These are phyloP conservation scores for Pomatorhinus ruficollis DNA, from an alignment of 2,113 vertebrate species.

Conservation along the genomic window DNA sequence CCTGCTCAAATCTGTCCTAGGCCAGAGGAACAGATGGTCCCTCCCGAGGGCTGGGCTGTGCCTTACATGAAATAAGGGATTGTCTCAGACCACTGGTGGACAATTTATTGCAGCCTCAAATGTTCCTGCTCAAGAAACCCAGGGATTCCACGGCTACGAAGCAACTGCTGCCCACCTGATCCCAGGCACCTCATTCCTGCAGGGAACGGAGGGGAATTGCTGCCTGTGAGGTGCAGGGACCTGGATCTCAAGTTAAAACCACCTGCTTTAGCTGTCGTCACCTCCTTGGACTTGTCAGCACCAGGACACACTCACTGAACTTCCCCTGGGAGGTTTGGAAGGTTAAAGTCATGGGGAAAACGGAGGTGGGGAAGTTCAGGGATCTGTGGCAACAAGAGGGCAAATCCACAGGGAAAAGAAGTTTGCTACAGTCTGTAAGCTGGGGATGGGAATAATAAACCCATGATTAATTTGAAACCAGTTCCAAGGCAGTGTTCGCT, in stretches of 20 bases:
- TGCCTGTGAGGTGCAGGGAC: neutral
- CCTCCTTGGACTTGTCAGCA: neutral
- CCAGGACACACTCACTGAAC: accelerated
- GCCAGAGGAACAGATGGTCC: conserved; percentile 42
- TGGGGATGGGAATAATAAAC: neutral
- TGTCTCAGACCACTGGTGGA: neutral
- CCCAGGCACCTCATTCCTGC: neutral
- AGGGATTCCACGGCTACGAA: accelerated
- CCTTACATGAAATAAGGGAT: neutral
- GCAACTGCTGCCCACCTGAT: neutral
- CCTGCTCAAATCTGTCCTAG: neutral
- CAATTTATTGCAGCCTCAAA: neutral
- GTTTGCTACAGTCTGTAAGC: neutral
- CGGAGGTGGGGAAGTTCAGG: neutral
- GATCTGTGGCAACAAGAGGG: neutral
- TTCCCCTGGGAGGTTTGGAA: neutral
- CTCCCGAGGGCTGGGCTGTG: neutral
- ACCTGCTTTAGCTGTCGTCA: neutral
- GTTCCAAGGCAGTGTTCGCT: neutral
- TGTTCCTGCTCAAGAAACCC: neutral
- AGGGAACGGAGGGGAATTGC: neutral
- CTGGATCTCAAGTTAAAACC: accelerated
- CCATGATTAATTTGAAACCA: neutral
- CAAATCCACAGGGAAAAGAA: neutral
- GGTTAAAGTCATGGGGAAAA: neutral